Conservation (phyloP, 2,888 invertebrate genomes). For the Zygaena filipendulae region DNA sequence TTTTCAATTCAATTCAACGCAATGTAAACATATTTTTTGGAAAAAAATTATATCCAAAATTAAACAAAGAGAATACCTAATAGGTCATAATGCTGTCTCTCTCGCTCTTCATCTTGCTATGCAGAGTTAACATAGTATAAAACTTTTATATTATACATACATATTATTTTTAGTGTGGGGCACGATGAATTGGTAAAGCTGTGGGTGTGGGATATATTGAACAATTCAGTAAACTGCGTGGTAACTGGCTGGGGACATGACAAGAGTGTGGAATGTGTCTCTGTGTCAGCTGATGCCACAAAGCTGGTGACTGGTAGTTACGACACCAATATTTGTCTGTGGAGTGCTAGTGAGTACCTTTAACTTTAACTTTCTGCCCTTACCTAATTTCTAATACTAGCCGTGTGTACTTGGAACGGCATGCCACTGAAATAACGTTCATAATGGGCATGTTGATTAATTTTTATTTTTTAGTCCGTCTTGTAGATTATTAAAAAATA, state of each 20-base stretch:
- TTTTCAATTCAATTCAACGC: conserved; percentile 1
- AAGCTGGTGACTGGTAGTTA: conserved; percentile 87
- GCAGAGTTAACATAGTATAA: not conserved
- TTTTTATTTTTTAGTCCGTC: too few relatives aligned
- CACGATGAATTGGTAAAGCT: conserved; percentile 93
- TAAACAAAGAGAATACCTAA: too few relatives aligned
- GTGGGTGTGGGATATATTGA: conserved; percentile 86
- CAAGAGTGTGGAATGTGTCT: conserved; percentile 89
- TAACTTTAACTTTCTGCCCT: too few relatives aligned
- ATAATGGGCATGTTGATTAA: too few relatives aligned
- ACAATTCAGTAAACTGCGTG: conserved; percentile 81
- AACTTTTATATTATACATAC: not conserved
- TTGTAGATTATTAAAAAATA: too few relatives aligned
- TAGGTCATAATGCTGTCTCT: not conserved
- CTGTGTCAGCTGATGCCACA: conserved; percentile 74
- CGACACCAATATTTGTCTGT: conserved; percentile 92
- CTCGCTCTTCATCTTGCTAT: not conserved
- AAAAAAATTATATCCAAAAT: conserved; percentile 2
- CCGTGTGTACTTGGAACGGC: too few relatives aligned
- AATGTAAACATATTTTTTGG: conserved; percentile 1
- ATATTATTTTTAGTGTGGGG: conserved; percentile 72
- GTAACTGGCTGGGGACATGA: conserved; percentile 92
- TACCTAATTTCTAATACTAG: too few relatives aligned
- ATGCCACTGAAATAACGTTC: too few relatives aligned
- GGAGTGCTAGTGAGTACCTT: conserved; percentile 84